Evolutionary conservation across 2,113 vertebrate genomes (phyloP), one percentile per base, ranked within the genome.

Genomic region (Siphamia tubifer): DNA sequence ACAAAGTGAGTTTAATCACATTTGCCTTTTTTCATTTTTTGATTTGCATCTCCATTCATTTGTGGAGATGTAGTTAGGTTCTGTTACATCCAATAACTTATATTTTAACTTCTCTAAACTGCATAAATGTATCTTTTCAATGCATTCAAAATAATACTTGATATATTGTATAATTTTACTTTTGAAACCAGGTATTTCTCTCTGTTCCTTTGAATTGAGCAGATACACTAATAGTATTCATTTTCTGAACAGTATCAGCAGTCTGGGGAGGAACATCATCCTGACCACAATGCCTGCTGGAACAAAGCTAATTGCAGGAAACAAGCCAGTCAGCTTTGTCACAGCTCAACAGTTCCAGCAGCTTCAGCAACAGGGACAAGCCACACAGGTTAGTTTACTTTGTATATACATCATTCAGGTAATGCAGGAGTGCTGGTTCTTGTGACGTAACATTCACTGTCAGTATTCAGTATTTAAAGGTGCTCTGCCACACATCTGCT

Each of bases 271-370:
- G 49, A 99, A 99, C 56, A 99, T 99, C 78, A 98, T 99, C 86
- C 92, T 99, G 53, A 99, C 98, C 30, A 98, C 96, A 0, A 96
- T 99, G 95, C 98, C 97, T 0, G 96, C 97, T 0, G 97, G 98
- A 4, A 96, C 97, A 0, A 99, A 98, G 76, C 92, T 99, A 60
- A 97, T 99, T 0, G 94, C 97, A 5, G 98, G 98, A 63, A 98
- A 98, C 87, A 99, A 99, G 71, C 98, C 98, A 0, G 96, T 99
- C 70, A 98, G 98, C 78, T 99, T 99, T 55, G 95, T 99, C 57
- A 99, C 98, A 0, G 95, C 96, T 0, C 98, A 99, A 66, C 97
- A 99, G 74, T 89, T 99, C 6, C 98, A 99, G 81, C 98, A 99
- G 90, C 94, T 99, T 12, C 98, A 99, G 87, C 98, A 99, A 40